Base-by-base conservation (phyloP, 1,140 invertebrate species). In the Drosophila kanapiae region DNA sequence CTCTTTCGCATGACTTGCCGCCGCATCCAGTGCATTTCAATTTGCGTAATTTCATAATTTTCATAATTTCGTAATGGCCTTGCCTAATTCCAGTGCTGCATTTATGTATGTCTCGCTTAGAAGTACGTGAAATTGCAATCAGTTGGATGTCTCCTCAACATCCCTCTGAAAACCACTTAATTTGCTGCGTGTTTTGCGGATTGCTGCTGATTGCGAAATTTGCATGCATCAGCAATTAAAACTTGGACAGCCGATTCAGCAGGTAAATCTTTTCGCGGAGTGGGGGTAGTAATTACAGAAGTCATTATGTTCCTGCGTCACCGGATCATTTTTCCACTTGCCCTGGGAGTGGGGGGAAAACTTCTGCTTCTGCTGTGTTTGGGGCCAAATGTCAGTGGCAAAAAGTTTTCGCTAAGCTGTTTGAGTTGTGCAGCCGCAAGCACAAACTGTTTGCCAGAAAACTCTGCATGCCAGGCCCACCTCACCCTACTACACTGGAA, bases 191-290 rank as follows among this genome's bases (percentile, higher is more conserved):
- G 56, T 61, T 78, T 45, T 54, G 77, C 53, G 47, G 53, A 27
- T 61, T 69, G 37, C 47, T 54, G 56, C 38, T 71, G 60, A 69
- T 71, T 67, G 64, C 48, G 35, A 53, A 70, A 67, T 80, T 86
- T 54, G 58, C 80, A 78, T 87, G 84, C 78, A 63, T 77, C 72
- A 70, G 84, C 84, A 88, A 88, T 87, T 87, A 87, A 88, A 87
- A 87, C 72, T 84, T 87, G 78, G 68, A 78, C 72, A 83, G 72
- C 54, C 74, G 84, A 88, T 80, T 77, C 74, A 70, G 80, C 80
- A 68, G 70, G 54, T 59, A 64, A 43, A 63, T 71, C 65, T 51
- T 51, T 9, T 14, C 56, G 49, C 33, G 31, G 14, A 58, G 65
- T 40, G 27, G 14, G 23, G 23, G 23, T 23, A 63, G 67, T 88